Base-by-base conservation (phyloP, 2,113 vertebrate genomes). In the Argyrosomus japonicus region DNA sequence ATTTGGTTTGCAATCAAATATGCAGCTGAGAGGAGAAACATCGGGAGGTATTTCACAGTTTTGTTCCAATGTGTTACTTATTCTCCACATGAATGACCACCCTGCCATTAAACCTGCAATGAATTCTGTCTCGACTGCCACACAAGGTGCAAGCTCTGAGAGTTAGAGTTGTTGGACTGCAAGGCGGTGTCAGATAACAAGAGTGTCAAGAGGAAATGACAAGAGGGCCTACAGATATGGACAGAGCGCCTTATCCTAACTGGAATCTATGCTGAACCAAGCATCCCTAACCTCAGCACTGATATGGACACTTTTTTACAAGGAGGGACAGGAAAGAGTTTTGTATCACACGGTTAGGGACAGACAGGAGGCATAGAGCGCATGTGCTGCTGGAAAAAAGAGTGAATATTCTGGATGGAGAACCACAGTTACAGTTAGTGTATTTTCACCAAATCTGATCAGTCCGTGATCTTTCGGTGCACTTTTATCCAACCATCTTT, bases 191-290 rank as follows among this genome's bases (percentile, higher is more conserved):
- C 81, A 89, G 82, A 88, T 90, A 90, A 86, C 83, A 80, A 25
- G 36, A 40, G 68, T 83, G 90, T 90, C 82, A 84, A 87, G 84
- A 87, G 75, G 83, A 85, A 82, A 88, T 81, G 72, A 90, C 79
- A 87, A 64, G 56, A 75, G 69, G 53, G 68, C 14, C 60, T 75
- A 87, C 56, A 73, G 75, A 85, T 80, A 86, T 61, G 51, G 72
- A 81, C 43, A 60, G 27, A 51, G 17, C 14, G 57, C 0, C 48
- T 58, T 89, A 91, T 93, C 89, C 75, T 73, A 82, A 90, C 83
- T 76, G 79, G 65, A 77, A 91, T 93, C 92, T 79, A 68, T 79
- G 82, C 84, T 84, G 80, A 80, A 92, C 29, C 88, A 74, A 75
- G 73, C 68, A 72, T 84, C 83, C 68, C 60, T 77, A 77, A 77